These are phyloP conservation scores for Andrena chrysosceles DNA, from an alignment of 2,888 invertebrate genomes.

Conservation along the genomic window DNA sequence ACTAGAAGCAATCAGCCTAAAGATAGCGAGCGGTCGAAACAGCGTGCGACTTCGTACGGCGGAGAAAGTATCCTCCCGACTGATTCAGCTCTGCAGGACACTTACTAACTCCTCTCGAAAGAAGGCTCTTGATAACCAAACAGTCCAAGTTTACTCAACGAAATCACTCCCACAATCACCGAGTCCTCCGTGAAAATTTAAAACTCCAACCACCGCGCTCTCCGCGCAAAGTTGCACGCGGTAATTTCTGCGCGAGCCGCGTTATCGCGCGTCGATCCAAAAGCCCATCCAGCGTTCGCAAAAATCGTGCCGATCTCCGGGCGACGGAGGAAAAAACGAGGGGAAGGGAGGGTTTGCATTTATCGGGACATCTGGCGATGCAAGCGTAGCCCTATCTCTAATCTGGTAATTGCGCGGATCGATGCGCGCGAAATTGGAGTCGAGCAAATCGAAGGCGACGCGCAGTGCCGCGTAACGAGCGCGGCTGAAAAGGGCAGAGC, in stretches of 20 bases:
- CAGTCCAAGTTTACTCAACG: too few species aligned
- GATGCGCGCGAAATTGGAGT: constrained; percentile 17
- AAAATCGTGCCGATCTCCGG: constrained; percentile 14
- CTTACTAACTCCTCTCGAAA: too few species aligned
- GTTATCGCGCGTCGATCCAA: constrained; percentile 1
- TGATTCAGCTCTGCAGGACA: too few species aligned
- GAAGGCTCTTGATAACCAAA: too few species aligned
- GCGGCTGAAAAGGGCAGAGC: not conserved
- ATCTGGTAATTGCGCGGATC: constrained; percentile 22
- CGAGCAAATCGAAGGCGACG: constrained; percentile 28
- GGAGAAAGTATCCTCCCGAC: too few species aligned
- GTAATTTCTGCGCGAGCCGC: not conserved
- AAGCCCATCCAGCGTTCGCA: not conserved
- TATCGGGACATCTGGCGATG: constrained; percentile 41
- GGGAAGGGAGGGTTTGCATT: not conserved
- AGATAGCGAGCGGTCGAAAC: too few species aligned
- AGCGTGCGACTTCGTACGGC: too few species aligned
- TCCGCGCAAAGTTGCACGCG: not conserved
- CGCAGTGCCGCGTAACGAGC: constrained; percentile 10
- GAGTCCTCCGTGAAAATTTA: too few species aligned
- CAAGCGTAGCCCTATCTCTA: constrained; percentile 14
- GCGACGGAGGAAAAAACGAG: not conserved
- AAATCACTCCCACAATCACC: too few species aligned
- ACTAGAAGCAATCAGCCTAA: too few species aligned
- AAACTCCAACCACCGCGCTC: not conserved